Evolutionary conservation across 2,888 invertebrate species (phyloP), one percentile per base, ranked within the genome.

Genomic region (Zygogramma bicolorata): DNA sequence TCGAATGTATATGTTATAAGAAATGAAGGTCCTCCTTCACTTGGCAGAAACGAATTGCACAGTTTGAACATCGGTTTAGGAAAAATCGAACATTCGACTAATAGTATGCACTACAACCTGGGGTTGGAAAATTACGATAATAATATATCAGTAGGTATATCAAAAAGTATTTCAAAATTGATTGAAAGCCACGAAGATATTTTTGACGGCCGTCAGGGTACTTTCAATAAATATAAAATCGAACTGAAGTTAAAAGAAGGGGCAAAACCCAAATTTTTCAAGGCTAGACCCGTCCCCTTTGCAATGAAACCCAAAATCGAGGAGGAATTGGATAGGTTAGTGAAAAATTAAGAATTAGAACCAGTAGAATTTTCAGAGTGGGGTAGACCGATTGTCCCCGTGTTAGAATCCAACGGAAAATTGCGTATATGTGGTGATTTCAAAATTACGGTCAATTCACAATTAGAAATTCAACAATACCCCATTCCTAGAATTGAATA

Each of bases 321-420:
- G 18, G 10, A 65, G 25, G 72, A 72, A 63, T 10, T 68, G 22
- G 62, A 68, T 27, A 13, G 34, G 38, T 49, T 68, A 18, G 20
- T 46, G 7, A 8, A 13, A 25, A 10, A 27, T 27, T 34, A 42
- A 3, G 42, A 68, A 1, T 27, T 68, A 4, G 15, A 53, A 22
- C 27, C 61, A 3, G 63, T 65, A 10, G 61, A 63, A 13, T 65
- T 59, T 49, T 31, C 60, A 2, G 53, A 63, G 0, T 72, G 68
- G 65, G 68, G 65, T 15, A 68, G 68, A 31, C 68, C 65, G 27
- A 49, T 72, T 7, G 72, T 68, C 2, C 60, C 68, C 8, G 65
- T 72, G 20, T 4, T 66, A 25, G 66, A 71, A 62, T 20, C 31
- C 15, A 31, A 58, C 20, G 68, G 60, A 5, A 6, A 20, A 25